A percentile compares a stretch with the other conserved stretches of the same genome.
These are phyloP conservation scores for Magallana ariakensis DNA, from an alignment of 1,140 invertebrate genomes.

Conservation along the genomic window DNA sequence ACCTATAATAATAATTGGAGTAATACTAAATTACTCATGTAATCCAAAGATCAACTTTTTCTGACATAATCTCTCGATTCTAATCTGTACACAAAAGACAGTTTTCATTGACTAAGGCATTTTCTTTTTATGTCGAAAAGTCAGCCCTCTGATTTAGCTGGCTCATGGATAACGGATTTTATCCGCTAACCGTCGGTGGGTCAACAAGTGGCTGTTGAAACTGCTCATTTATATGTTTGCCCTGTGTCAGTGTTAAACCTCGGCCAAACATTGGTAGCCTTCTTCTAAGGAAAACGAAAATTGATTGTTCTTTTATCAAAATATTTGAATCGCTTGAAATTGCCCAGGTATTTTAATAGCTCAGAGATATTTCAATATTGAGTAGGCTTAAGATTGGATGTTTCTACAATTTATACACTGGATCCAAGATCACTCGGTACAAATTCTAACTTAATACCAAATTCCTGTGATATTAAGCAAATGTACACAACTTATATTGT, in stretches of 20 bases:
- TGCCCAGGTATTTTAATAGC: constrained; percentile 16
- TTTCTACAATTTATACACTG: neutral
- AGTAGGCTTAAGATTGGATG: neutral
- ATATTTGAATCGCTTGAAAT: constrained; percentile 36
- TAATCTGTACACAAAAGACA: neutral
- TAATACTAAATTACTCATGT: neutral
- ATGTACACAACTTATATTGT: neutral
- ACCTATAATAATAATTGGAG: too few species aligned
- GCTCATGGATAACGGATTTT: neutral
- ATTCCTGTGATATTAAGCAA: neutral
- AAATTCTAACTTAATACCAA: neutral
- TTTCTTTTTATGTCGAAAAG: constrained; percentile 14
- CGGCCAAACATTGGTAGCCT: neutral
- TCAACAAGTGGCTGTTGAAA: constrained; percentile 20
- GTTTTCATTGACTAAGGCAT: neutral
- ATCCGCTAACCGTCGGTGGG: neutral
- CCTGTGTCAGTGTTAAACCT: neutral
- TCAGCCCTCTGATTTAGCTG: neutral
- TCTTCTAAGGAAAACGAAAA: constrained; percentile 27
- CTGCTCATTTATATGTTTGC: constrained; percentile 26
- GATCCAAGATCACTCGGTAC: neutral
- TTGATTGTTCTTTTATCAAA: constrained; percentile 35
- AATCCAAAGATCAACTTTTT: constrained; percentile 16
- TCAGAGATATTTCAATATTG: constrained; percentile 28
- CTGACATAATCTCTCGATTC: neutral